Percentiles rank a stretch among this genome's conserved stretches.
phyloP scores from a whole-genome alignment of 2,797 vertebrate genomes.

The Onychomys torridus region DNA sequence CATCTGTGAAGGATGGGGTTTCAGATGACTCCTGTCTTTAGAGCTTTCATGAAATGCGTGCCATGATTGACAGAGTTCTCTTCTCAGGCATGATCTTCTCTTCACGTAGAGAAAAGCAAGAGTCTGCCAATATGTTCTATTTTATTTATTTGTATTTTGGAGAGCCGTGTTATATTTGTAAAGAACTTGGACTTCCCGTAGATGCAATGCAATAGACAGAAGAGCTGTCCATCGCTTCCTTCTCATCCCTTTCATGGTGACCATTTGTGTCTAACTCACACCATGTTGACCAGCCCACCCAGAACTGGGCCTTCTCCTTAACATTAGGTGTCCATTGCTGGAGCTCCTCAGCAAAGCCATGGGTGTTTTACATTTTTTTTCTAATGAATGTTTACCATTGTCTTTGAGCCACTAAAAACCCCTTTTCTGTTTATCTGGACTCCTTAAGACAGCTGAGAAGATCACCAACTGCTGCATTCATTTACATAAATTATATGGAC shows the following conservation, averaged over 20 bases:
- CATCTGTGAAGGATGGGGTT: not conserved
- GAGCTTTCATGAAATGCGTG: not conserved
- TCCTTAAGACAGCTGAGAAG: conserved; percentile 61
- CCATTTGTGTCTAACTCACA: not conserved
- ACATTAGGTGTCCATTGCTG: not conserved
- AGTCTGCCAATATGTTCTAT: not conserved
- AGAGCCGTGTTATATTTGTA: not conserved
- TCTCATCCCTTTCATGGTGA: not conserved
- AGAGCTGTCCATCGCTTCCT: not conserved
- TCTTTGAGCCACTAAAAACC: conserved; percentile 17
- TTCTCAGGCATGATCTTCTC: not conserved
- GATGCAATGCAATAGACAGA: not conserved
- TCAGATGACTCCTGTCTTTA: not conserved
- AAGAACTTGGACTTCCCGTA: not conserved
- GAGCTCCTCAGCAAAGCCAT: conserved; percentile 43
- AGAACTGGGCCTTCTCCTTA: conserved; percentile 33
- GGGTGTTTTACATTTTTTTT: not conserved
- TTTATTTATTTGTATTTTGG: not conserved
- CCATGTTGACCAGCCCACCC: not conserved
- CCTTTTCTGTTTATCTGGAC: conserved; percentile 46
- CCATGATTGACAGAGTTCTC: not conserved
- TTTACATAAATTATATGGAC: conserved; percentile 75
- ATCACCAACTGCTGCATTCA: conserved; percentile 67
- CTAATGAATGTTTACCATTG: conserved; percentile 45
- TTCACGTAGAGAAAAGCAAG: conserved; percentile 15